Conservation (phyloP, 2,113 vertebrate genomes). For the Aix galericulata region DNA sequence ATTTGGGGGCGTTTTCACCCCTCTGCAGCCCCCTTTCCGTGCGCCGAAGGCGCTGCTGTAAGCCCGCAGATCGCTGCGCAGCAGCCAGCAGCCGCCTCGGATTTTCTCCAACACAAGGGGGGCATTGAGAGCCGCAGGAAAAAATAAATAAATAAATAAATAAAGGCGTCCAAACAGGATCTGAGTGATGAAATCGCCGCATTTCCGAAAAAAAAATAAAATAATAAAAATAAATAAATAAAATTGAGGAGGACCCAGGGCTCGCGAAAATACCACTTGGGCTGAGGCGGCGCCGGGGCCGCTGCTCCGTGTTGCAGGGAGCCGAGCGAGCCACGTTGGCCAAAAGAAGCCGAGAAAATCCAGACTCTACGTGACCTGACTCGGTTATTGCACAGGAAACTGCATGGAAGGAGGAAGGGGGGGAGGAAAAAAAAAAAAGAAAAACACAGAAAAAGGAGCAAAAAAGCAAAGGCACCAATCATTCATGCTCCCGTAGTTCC, state of each 20-base stretch:
- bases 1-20: neutral
- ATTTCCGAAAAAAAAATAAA: neutral
- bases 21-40: neutral
- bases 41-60: neutral
- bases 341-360: slow-evolving; percentile 80
- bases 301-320: slow-evolving; percentile 62
- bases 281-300: slow-evolving; percentile 28
- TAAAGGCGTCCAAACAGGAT: slow-evolving; percentile 43
- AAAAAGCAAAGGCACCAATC: slow-evolving; percentile 62
- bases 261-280: slow-evolving; percentile 16
- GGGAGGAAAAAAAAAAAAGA: neutral
- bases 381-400: slow-evolving; percentile 83
- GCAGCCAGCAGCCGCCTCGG: neutral
- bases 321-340: slow-evolving; percentile 76
- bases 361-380: slow-evolving; percentile 88
- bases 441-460: neutral
- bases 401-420: slow-evolving; percentile 73
- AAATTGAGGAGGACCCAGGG: neutral
- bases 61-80: neutral
- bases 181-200: slow-evolving; percentile 54
- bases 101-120: slow-evolving; percentile 35
- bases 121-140: slow-evolving; percentile 27
- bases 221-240: neutral
- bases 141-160: neutral
- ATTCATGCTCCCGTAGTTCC: slow-evolving; percentile 71